Base-by-base conservation (phyloP, 2,888 invertebrate species). In the Fragum fragum region DNA sequence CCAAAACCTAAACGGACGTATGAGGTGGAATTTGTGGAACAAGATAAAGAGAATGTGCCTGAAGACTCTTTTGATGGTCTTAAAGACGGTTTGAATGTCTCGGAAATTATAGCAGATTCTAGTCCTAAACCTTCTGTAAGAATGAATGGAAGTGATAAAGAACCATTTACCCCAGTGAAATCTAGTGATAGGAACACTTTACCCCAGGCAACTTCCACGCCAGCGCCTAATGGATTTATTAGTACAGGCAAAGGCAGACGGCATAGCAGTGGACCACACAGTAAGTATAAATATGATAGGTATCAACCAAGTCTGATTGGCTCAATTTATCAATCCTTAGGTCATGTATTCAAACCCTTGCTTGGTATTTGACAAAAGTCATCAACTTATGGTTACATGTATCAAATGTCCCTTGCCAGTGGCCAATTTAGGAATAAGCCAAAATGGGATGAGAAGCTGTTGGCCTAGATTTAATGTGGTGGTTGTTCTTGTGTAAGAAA, bases 181-280 rank as follows among this genome's bases (percentile, higher is more conserved):
- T 81, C 88, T 57, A 88, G 85, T 77, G 89, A 89, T 66, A 71
- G 78, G 53, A 83, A 88, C 75, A 85, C 75, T 79, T 55, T 87
- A 55, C 91, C 91, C 6, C 90, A 90, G 76, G 91, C 91, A 5
- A 90, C 92, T n/a, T 92, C 92, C n/a, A 92, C 92, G 1, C 92
- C 92, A 18, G 90, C 90, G 23, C 88, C 88, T 3, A 91, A 91
- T 79, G 91, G 91, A 39, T 83, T 89, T n/a, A 76, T 89, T 57
- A 85, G 80, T 72, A 87, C 88, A 2, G 88, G 88, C 53, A 66
- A 66, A 42, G 66, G 66, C 3, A 74, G 80, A 5, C 59, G 77
- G 63, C 78, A 76, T 21, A 72, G 70, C 59, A 77, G 79, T 69
- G 79, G 79, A 32, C 79, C 76, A 55, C 77, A 70, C 28, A 82